Base-by-base conservation (phyloP, 2,113 vertebrate genomes). In the Pogonocichla stellata region DNA sequence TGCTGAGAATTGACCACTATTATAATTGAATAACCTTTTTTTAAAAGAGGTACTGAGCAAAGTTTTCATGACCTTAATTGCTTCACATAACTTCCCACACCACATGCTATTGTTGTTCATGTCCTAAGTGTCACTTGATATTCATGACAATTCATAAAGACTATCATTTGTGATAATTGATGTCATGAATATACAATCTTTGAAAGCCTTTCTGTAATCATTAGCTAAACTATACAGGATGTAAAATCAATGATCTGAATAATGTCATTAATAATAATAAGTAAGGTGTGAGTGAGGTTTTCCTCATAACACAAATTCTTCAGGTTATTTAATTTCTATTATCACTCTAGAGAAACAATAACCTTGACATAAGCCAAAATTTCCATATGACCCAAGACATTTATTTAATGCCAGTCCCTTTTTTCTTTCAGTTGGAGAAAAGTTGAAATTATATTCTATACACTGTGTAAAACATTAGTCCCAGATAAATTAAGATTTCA, bases 241-340 rank as follows among this genome's bases (percentile, higher is more conserved):
- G 5, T 93, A 96, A 98, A 98, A 98, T 97, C 96, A 96, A 96
- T 96, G 78, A 69, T 79, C 81, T 97, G 88, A 92, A 96, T 36
- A 69, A 78, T 54, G 69, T 93, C 84, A 95, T 97, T 97, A 98
- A 94, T 96, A 97, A 75, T 64, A 77, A 71, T 71, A 81, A 89
- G 80, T 83, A 95, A 94, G 90, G 85, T 75, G 53, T 94, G 72
- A 96, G 25, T 51, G 73, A 90, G 3, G 48, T 95, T 95, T 95
- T 82, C 45, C 73, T 57, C 73, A 92, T 95, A 95, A 92, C 86
- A 96, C 22, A 10, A 90, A 86, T 94, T 71, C 72, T 71, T 47
- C 33, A 61, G 8, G 23, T 83, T 60, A 48, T 65, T 88, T 82
- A 61, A 75, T 72, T 92, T 85, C 24, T 84, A 3, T 84, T 71